These are phyloP conservation scores for Dasyprocta punctata DNA, from an alignment of 2,113 vertebrate species.

Conservation along the genomic window DNA sequence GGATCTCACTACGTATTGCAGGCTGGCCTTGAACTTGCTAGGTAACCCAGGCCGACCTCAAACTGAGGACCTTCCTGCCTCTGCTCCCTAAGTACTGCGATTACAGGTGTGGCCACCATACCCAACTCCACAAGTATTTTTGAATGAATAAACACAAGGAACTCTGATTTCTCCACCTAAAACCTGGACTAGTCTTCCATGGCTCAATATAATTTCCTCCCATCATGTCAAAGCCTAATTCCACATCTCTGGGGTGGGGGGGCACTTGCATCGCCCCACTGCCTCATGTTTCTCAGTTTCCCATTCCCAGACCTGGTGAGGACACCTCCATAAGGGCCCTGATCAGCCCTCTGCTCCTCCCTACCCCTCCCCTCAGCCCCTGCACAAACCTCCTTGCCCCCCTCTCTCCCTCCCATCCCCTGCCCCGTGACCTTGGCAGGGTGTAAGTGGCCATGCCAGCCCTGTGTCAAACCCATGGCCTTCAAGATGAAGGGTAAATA, in stretches of 20 bases:
- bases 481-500: neutral
- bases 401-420: neutral
- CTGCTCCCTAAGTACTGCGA: neutral
- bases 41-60: neutral
- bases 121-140: neutral
- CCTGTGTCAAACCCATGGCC: neutral
- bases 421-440: neutral
- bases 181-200: neutral
- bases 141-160: neutral
- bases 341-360: fast-evolving
- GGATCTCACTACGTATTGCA: neutral
- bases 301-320: neutral
- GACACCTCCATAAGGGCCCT: too few relatives aligned
- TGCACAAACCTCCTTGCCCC: too few relatives aligned
- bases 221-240: neutral
- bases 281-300: too few relatives aligned
- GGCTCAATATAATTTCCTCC: neutral
- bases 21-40: neutral
- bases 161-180: neutral
- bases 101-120: neutral
- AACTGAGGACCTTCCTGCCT: neutral
- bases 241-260: neutral
- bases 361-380: neutral
- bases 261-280: neutral
- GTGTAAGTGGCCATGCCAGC: neutral